phyloP scores from a whole-genome alignment of 1,140 invertebrate species.

The Drosophila simulans region DNA sequence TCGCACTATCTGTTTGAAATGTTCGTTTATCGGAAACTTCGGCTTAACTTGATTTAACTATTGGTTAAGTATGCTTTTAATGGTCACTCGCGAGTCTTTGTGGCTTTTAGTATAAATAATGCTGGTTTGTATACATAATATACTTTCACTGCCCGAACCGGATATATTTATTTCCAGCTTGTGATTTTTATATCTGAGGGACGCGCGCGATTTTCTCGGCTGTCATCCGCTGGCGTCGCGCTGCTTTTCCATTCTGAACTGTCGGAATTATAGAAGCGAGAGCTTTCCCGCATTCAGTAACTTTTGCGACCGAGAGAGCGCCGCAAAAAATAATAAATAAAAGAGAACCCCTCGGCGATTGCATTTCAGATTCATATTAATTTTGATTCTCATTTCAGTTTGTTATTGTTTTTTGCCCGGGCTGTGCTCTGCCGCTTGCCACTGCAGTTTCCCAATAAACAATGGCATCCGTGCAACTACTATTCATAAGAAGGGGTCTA shows the following conservation, averaged over 20 bases:
- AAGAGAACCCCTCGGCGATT: constrained; percentile 18
- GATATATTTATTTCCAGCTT: constrained; percentile 21
- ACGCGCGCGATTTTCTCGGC: constrained; percentile 41
- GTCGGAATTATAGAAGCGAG: constrained; percentile 48
- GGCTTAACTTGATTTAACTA: constrained; percentile 2
- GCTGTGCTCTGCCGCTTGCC: constrained; percentile 22
- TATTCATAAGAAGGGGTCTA: constrained; percentile 6
- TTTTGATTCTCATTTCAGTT: constrained; percentile 31
- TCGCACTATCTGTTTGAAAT: constrained; percentile 17
- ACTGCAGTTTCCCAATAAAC: constrained; percentile 27
- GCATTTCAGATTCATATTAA: constrained; percentile 43
- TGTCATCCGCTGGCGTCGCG: constrained; percentile 69
- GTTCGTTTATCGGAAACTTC: background rate
- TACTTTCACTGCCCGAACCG: background rate
- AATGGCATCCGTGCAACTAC: background rate
- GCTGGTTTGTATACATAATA: too few species aligned
- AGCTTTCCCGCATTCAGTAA: constrained; percentile 69
- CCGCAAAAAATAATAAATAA: constrained; percentile 19
- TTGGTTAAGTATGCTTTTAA: background rate
- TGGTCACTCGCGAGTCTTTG: background rate
- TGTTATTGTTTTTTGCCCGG: constrained; percentile 20
- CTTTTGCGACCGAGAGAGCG: constrained; percentile 12
- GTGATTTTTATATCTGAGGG: constrained; percentile 1
- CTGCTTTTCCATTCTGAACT: constrained; percentile 79
- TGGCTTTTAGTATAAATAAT: too few species aligned